These are phyloP conservation scores for Yponomeuta malinellus DNA, from an alignment of 2,888 invertebrate genomes.

Conservation along the genomic window DNA sequence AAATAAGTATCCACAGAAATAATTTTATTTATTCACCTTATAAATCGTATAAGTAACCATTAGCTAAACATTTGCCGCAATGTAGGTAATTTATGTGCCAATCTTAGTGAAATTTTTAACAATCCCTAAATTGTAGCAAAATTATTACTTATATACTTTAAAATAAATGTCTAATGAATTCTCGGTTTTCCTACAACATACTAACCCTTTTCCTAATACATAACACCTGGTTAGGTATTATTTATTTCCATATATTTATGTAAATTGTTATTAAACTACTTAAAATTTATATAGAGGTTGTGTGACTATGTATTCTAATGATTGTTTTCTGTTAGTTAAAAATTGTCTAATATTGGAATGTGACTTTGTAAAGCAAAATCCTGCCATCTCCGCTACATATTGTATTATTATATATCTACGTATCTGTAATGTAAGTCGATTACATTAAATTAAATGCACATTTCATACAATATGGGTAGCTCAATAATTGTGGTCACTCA, in stretches of 20 bases:
- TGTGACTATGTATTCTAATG: constrained; percentile 42
- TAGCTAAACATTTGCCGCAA: constrained; percentile 10
- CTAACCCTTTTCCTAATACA: no score
- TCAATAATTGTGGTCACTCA: constrained; percentile 73
- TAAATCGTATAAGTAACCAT: neutral
- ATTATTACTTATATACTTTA: constrained; percentile 29
- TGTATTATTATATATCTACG: constrained; percentile 28
- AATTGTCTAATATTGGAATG: constrained; percentile 37
- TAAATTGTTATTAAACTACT: constrained; percentile 25
- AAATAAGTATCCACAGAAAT: constrained; percentile 18
- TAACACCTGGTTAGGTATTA: neutral
- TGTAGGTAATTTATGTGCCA: constrained; percentile 51
- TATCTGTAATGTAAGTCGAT: constrained; percentile 66
- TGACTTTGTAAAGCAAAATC: constrained; percentile 68
- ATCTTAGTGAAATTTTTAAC: constrained; percentile 46
- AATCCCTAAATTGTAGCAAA: constrained; percentile 18
- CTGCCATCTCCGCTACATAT: constrained; percentile 57
- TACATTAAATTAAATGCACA: constrained; percentile 64
- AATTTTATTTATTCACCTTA: constrained; percentile 25
- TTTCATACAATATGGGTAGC: constrained; percentile 72
- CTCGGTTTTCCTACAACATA: neutral
- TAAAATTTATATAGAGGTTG: constrained; percentile 56
- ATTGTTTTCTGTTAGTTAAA: constrained; percentile 28
- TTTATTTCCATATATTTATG: constrained; percentile 27
- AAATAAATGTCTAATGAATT: constrained; percentile 11